These are phyloP conservation scores for Druon quercuslanigerum DNA, from an alignment of 1,140 invertebrate genomes.

Conservation along the genomic window DNA sequence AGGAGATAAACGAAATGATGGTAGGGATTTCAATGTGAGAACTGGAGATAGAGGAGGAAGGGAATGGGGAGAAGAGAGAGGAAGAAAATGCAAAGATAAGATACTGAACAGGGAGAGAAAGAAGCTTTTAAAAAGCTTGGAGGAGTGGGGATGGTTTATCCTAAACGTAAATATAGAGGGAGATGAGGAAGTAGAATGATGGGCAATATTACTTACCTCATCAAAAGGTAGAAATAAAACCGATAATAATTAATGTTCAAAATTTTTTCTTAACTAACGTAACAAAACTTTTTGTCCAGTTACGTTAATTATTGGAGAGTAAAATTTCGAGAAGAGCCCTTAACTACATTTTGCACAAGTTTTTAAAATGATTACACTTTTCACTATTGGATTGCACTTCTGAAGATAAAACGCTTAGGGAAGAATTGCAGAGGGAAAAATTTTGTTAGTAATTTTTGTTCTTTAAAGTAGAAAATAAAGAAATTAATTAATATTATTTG, in stretches of 20 bases:
- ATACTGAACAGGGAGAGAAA: no score
- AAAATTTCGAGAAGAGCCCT: slow-evolving; percentile 80
- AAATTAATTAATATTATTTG: slow-evolving; percentile 49
- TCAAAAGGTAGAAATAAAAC: slow-evolving; percentile 78
- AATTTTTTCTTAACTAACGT: slow-evolving; percentile 31
- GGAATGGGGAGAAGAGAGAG: no score
- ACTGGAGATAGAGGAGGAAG: no score
- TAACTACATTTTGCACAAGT: slow-evolving; percentile 83
- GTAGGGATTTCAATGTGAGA: no score
- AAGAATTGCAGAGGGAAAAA: slow-evolving; percentile 77
- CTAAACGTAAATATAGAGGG: no score
- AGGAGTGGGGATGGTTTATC: no score
- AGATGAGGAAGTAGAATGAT: no score
- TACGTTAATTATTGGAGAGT: slow-evolving; percentile 87
- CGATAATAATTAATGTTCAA: slow-evolving; percentile 37
- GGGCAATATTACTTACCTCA: no score
- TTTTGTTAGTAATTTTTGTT: slow-evolving; percentile 68
- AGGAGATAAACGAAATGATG: no score
- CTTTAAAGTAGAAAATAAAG: slow-evolving; percentile 24
- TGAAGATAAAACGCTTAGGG: slow-evolving; percentile 86
- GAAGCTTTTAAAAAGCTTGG: no score
- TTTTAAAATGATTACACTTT: slow-evolving; percentile 81
- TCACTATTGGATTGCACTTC: slow-evolving; percentile 87
- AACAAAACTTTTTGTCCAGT: slow-evolving; percentile 70
- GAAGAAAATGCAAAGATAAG: no score